These are phyloP conservation scores for Drosophila neotestacea DNA, from an alignment of 2,888 invertebrate genomes.

Conservation along the genomic window DNA sequence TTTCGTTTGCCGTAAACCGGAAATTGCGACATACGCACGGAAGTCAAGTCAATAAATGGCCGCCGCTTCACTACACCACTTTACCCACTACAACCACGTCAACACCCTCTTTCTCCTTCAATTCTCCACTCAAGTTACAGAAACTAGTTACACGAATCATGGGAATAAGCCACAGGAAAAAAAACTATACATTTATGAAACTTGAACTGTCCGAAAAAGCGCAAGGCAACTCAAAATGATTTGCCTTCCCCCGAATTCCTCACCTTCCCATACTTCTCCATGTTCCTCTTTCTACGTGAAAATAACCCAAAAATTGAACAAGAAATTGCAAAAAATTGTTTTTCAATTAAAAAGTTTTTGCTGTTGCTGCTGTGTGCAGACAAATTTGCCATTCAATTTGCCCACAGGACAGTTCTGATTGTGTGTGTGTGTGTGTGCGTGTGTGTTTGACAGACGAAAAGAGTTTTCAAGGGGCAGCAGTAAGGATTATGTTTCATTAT, in stretches of 20 bases:
- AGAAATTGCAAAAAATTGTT: conserved; percentile 64
- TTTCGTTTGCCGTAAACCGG: conserved; percentile 79
- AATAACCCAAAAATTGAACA: conserved; percentile 50
- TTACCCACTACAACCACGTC: neutral
- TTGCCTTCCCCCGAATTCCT: neutral
- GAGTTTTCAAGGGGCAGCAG: conserved; percentile 9
- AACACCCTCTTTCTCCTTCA: neutral
- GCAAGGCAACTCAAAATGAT: conserved; percentile 12
- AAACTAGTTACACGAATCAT: conserved; percentile 65
- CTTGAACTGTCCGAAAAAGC: conserved; percentile 53
- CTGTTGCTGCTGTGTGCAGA: conserved; percentile 68
- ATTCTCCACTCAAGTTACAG: conserved; percentile 18
- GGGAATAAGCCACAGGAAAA: neutral
- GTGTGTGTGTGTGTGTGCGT: neutral
- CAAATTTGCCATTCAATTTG: conserved; percentile 76
- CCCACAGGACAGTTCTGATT: conserved; percentile 57
- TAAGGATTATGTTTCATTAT: conserved; percentile 17
- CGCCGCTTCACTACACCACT: conserved; percentile 29
- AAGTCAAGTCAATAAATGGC: conserved; percentile 79
- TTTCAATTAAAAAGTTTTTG: conserved; percentile 78
- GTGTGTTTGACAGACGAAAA: conserved; percentile 25
- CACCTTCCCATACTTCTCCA: neutral
- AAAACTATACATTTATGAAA: conserved; percentile 66
- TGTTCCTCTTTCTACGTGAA: conserved; percentile 9
- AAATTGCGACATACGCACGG: conserved; percentile 83